A percentile compares a stretch with the other conserved stretches of the same genome.
These are phyloP conservation scores for Mylabris sibirica DNA, from an alignment of 2,888 invertebrate species.

Conservation along the genomic window DNA sequence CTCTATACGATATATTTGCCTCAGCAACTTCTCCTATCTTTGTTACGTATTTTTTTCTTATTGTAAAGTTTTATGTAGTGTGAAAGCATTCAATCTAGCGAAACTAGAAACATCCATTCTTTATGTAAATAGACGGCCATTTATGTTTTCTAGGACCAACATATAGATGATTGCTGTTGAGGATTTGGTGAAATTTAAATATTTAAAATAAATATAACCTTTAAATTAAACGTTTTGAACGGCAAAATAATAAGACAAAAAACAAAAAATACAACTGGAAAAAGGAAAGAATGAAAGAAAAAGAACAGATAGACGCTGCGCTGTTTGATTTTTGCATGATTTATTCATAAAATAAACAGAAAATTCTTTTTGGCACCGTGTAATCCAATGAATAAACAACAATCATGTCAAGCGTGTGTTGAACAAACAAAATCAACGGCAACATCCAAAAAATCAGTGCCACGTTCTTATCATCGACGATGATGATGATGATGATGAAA, in stretches of 20 bases:
- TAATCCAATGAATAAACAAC: constrained; percentile 38
- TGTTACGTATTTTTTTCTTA: not conserved
- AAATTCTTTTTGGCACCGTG: constrained; percentile 35
- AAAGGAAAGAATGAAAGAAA: too few relatives aligned
- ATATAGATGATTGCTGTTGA: constrained; percentile 16
- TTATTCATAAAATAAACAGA: constrained; percentile 39
- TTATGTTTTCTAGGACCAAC: constrained; percentile 27
- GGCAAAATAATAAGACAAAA: constrained; percentile 23
- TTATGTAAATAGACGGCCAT: constrained; percentile 30
- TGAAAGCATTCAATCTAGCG: constrained; percentile 29
- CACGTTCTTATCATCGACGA: not conserved
- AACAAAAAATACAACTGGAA: too few relatives aligned
- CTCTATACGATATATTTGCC: not conserved
- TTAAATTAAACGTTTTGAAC: constrained; percentile 30
- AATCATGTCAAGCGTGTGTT: constrained; percentile 36
- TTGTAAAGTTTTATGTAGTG: constrained; percentile 30
- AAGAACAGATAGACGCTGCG: not conserved
- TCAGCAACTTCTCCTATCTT: not conserved
- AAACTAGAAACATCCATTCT: constrained; percentile 29
- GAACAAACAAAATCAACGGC: constrained; percentile 37
- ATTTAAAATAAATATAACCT: constrained; percentile 32
- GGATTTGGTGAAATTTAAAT: constrained; percentile 21
- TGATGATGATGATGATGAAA: constrained; percentile 2
- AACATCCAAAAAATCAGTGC: not conserved
- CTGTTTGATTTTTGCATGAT: constrained; percentile 33